Evolutionary conservation across 2,888 invertebrate genomes (phyloP).

Genomic region (Amphipoea lucens): DNA sequence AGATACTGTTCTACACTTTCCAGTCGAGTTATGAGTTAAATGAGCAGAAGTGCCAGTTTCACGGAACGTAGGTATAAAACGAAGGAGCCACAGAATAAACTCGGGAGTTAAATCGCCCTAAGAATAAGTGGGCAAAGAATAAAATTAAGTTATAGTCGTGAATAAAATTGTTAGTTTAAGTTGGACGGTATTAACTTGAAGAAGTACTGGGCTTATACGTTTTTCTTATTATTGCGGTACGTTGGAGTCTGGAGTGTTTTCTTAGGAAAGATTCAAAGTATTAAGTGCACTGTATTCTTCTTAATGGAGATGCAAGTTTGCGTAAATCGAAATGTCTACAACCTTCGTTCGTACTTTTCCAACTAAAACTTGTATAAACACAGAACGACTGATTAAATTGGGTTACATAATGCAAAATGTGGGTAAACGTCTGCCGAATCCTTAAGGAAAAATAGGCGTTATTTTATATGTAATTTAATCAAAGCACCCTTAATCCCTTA

Average conservation of each 20-base stretch:
- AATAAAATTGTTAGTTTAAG: slow-evolving; percentile 56
- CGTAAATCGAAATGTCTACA: slow-evolving; percentile 10
- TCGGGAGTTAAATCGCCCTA: slow-evolving; percentile 63
- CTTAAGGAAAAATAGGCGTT: neutral
- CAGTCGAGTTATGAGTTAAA: slow-evolving; percentile 51
- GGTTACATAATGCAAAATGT: neutral
- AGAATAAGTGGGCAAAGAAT: slow-evolving; percentile 65
- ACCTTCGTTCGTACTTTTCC: neutral
- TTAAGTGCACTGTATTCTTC: slow-evolving; percentile 16
- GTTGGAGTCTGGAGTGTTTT: slow-evolving; percentile 25
- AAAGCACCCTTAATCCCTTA: neutral
- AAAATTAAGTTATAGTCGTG: slow-evolving; percentile 52
- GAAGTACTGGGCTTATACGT: slow-evolving; percentile 33
- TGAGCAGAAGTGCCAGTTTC: slow-evolving; percentile 60
- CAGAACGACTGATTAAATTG: neutral
- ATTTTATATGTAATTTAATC: neutral
- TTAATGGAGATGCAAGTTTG: slow-evolving; percentile 36
- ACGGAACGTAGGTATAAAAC: slow-evolving; percentile 56
- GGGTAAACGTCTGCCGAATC: neutral
- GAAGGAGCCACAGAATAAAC: slow-evolving; percentile 63
- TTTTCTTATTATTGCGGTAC: slow-evolving; percentile 43
- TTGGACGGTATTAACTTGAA: slow-evolving; percentile 51
- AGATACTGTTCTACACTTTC: slow-evolving; percentile 29
- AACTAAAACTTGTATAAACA: slow-evolving; percentile 5
- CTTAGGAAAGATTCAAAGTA: neutral